phyloP scores from a whole-genome alignment of 2,113 vertebrate genomes.

The Hyperoodon ampullatus region DNA sequence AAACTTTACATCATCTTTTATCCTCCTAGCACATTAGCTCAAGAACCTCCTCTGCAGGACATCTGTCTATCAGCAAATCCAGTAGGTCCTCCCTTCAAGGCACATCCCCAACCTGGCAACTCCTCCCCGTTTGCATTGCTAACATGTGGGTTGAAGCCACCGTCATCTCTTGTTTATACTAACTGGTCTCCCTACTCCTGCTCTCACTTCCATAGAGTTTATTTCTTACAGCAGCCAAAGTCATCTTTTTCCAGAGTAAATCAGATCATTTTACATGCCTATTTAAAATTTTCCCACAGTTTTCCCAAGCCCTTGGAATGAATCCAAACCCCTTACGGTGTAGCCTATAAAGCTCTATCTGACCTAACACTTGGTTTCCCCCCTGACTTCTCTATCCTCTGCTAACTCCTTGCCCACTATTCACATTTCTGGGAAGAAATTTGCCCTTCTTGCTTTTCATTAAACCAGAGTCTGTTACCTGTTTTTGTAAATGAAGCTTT shows the following conservation, averaged over 20 bases:
- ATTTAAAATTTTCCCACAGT: neutral
- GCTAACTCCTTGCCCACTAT: neutral
- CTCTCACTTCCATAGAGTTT: neutral
- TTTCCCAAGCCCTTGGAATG: neutral
- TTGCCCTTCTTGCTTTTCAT: neutral
- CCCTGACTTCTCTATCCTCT: neutral
- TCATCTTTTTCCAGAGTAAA: neutral
- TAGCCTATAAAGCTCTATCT: neutral
- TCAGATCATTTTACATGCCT: neutral
- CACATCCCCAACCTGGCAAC: neutral
- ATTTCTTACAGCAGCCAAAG: neutral
- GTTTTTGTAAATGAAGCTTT: neutral
- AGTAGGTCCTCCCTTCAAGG: neutral
- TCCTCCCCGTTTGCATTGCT: neutral
- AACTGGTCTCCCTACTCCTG: neutral
- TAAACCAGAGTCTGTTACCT: neutral
- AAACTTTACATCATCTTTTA: neutral
- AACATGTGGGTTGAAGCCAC: neutral
- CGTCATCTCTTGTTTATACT: neutral
- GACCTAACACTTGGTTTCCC: neutral
- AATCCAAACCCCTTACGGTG: neutral
- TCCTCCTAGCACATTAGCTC: neutral
- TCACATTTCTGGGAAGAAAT: neutral
- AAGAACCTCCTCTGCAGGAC: neutral
- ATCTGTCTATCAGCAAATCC: neutral